These are phyloP conservation scores for Alviniconcha marisindica DNA, from an alignment of 1,140 invertebrate genomes.

Conservation along the genomic window DNA sequence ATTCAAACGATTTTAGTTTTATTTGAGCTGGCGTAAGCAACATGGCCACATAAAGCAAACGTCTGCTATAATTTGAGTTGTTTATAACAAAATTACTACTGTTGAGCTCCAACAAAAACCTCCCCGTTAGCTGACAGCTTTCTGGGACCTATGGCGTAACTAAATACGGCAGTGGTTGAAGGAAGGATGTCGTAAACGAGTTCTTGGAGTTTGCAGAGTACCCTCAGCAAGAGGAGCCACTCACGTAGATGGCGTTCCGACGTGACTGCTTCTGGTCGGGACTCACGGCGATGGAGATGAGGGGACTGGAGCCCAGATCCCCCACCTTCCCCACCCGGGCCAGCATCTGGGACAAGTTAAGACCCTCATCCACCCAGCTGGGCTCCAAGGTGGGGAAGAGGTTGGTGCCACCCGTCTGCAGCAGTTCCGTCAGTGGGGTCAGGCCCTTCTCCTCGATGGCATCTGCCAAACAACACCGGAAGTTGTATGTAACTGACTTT, in stretches of 20 bases:
- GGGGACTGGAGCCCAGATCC: conserved; percentile 86
- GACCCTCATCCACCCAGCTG: conserved; percentile 79
- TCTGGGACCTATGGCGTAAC: no score
- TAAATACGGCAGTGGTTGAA: no score
- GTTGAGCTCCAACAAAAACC: no score
- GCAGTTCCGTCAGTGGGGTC: conserved; percentile 83
- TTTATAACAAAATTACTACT: no score
- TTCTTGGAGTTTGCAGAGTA: no score
- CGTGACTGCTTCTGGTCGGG: conserved; percentile 91
- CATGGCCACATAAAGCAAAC: no score
- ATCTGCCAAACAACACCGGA: conserved; percentile 58
- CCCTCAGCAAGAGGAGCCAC: no score
- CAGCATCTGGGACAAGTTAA: conserved; percentile 83
- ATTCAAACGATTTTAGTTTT: no score
- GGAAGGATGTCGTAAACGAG: no score
- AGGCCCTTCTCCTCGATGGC: conserved; percentile 80
- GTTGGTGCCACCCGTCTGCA: conserved; percentile 90
- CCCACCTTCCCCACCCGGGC: conserved; percentile 83
- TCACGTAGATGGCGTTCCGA: conserved; percentile 87
- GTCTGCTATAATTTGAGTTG: no score
- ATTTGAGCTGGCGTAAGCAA: no score
- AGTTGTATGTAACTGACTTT: neutral
- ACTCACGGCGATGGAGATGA: conserved; percentile 87
- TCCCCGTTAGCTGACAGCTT: no score
- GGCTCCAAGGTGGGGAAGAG: conserved; percentile 75